phyloP scores from a whole-genome alignment of 2,797 vertebrate genomes.

The Acanthurus lineatus region DNA sequence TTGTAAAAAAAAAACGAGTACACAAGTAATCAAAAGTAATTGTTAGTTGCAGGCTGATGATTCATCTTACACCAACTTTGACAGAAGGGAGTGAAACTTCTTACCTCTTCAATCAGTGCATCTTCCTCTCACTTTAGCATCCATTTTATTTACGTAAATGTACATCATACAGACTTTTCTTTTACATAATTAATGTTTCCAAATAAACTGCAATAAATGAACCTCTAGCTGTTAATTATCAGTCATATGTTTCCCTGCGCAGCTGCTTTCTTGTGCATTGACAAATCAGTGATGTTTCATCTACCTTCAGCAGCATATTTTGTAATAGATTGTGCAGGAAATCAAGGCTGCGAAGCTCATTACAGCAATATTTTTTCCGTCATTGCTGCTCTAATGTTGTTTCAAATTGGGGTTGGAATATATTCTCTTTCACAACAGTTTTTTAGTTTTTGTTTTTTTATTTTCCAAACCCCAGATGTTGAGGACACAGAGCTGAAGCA shows the following conservation, averaged over 20 bases:
- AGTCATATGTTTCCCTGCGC: not conserved
- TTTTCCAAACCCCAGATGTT: conserved; percentile 23
- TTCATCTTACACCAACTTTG: not conserved
- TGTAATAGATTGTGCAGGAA: not conserved
- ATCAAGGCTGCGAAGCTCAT: not conserved
- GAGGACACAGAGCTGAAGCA: not conserved
- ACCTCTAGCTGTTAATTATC: not conserved
- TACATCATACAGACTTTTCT: not conserved
- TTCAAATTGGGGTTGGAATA: not conserved
- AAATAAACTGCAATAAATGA: conserved; percentile 2
- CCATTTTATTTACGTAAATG: not conserved
- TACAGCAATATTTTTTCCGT: not conserved
- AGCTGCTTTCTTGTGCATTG: not conserved
- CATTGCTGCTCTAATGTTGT: not conserved
- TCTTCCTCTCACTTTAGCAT: not conserved
- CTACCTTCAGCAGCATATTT: not conserved
- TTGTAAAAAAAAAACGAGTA: not conserved
- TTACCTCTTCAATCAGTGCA: not conserved
- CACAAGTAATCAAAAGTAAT: not conserved
- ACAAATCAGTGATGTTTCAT: not conserved
- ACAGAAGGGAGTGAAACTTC: not conserved
- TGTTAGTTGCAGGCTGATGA: not conserved
- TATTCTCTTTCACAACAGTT: not conserved
- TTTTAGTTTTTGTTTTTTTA: not conserved
- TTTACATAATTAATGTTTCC: not conserved